Conservation (phyloP, 2,888 invertebrate species). For the Cyclophora albipunctata region DNA sequence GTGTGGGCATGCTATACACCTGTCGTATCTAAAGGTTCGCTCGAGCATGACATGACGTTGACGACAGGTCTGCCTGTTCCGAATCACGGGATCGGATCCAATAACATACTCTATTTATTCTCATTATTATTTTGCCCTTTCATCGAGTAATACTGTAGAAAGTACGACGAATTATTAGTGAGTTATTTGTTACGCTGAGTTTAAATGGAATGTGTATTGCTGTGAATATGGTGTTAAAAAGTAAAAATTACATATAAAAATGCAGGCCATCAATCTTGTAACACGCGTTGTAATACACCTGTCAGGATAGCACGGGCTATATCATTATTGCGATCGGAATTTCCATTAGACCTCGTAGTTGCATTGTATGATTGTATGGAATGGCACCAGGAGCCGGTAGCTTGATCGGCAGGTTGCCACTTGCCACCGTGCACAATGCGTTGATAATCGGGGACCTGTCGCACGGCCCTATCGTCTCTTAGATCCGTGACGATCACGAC, state of each 20-base stretch:
- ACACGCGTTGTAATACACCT: constrained; percentile 14
- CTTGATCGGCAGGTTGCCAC: constrained; percentile 27
- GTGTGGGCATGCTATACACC: constrained; percentile 33
- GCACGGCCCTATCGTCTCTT: constrained; percentile 53
- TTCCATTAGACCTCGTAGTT: constrained; percentile 12
- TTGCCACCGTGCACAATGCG: constrained; percentile 63
- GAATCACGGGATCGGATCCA: constrained; percentile 39
- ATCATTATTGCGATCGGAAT: constrained; percentile 40
- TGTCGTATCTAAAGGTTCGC: constrained; percentile 55
- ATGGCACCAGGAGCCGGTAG: background rate
- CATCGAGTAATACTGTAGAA: too few species aligned
- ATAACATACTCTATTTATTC: constrained; percentile 28
- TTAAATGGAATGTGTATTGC: too few species aligned
- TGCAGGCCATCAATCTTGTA: constrained; percentile 14
- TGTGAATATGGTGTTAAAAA: too few species aligned
- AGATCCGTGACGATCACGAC: constrained; percentile 42
- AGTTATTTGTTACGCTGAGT: too few species aligned
- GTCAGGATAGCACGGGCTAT: constrained; percentile 17
- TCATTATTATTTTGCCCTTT: constrained; percentile 17
- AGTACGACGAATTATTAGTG: too few species aligned
- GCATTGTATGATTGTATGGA: constrained; percentile 9
- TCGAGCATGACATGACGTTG: constrained; percentile 45
- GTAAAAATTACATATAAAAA: background rate
- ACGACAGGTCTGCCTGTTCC: constrained; percentile 34
- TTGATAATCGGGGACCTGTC: constrained; percentile 69